Evolutionary conservation across 2,888 invertebrate genomes (phyloP), one percentile per base, ranked within the genome.

Genomic region (Micoletzkya japonica): DNA sequence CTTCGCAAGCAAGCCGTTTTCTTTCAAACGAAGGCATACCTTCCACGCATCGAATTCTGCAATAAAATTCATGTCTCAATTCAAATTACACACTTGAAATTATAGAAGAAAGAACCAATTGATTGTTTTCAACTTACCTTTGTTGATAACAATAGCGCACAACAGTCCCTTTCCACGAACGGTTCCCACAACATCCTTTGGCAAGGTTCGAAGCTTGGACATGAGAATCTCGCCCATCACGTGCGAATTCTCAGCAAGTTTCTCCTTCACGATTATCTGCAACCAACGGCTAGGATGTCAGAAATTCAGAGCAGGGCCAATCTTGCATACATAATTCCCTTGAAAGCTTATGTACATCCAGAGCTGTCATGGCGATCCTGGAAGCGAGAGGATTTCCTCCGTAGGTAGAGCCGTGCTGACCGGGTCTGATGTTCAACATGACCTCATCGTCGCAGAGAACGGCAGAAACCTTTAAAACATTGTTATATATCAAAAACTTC

Each of bases 361-460:
- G 88, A 0, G 95, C 92, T 74, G 92, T 92, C 49, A 92, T 90
- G 7, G 94, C 95, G 0, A 96, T 91, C 70, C 90, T 91, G 81
- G 93, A 92, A 0, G 92, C 95, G 36, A 97, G 87, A 0, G 96
- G 95, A 87, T 95, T 97, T 0, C 96, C 96, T 20, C 95, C 95
- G 84, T 93, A 97, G 0, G 96, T 97, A 0, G 95, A 95, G 0
- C 95, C 95, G 86, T 96, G 96, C 77, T 94, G 92, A 1, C 95
- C 95, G 0, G 95, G 95, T 80, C 90, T 90, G 76, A 96, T 92
- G 77, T 90, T 90, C 70, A 92, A 87, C 94, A 96, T 96, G 10
- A 96, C 89, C 0, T 90, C 87, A 85, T 93, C 91, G 86, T 93
- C 90, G 10, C 93, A 91, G 52, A 96, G 87, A 0, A 94, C 92